Evolutionary conservation across 2,797 vertebrate genomes (phyloP).

Genomic region (Myotis daubentonii): DNA sequence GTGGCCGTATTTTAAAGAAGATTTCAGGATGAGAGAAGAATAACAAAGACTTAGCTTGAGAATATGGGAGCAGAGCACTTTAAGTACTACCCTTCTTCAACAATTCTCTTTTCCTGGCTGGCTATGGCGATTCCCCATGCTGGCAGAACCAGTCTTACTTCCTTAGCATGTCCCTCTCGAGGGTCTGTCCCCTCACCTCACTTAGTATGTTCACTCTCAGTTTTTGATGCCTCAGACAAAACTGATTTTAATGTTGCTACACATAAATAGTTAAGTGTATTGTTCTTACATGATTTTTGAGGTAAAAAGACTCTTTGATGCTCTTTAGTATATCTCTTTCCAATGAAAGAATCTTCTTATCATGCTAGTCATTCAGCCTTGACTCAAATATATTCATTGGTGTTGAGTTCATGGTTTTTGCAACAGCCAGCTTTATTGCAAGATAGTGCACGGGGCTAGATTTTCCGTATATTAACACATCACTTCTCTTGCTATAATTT

Average conservation of each 20-base stretch:
- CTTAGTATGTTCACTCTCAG: neutral
- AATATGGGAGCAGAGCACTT: neutral
- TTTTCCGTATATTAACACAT: neutral
- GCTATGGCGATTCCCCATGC: neutral
- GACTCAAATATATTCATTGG: neutral
- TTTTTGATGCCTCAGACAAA: neutral
- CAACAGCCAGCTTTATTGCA: neutral
- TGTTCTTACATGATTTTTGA: neutral
- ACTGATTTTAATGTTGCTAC: neutral
- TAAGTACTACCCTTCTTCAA: neutral
- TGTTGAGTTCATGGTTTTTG: neutral
- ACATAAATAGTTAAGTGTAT: neutral
- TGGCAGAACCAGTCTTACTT: neutral
- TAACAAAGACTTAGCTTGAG: neutral
- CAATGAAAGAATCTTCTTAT: neutral
- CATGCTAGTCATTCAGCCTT: neutral
- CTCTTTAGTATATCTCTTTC: neutral
- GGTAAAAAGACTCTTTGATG: neutral
- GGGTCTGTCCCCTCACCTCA: neutral
- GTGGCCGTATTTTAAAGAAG: neutral
- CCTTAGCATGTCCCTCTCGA: neutral
- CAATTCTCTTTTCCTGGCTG: neutral
- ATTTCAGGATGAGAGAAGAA: neutral
- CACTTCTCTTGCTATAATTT: neutral
- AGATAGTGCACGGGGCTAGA: neutral